Evolutionary conservation across 2,113 vertebrate genomes (phyloP).

Genomic region (Cyphomyrus plagiostoma): DNA sequence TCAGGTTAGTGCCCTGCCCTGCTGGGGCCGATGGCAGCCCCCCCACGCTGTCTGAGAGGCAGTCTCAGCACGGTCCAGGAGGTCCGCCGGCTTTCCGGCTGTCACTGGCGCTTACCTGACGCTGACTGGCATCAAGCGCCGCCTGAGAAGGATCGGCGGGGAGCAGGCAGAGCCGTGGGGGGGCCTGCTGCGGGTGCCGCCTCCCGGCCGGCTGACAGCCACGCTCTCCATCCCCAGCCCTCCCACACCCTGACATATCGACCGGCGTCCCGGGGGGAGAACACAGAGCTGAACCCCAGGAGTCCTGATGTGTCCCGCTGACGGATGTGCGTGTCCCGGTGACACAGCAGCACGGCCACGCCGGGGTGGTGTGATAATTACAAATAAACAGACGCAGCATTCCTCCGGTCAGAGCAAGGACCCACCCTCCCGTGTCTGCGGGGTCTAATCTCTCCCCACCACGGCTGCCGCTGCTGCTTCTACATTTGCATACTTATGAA

Average conservation of each 20-base stretch:
- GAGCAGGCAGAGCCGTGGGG: neutral
- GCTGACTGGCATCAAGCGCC: neutral
- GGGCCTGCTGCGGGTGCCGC: neutral
- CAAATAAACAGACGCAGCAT: conserved; percentile 6
- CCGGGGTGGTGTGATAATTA: neutral
- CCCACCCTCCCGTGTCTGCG: neutral
- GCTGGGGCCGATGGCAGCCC: neutral
- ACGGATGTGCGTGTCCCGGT: neutral
- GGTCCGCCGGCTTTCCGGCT: neutral
- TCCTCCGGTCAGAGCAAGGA: neutral
- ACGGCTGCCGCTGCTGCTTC: neutral
- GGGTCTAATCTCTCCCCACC: neutral
- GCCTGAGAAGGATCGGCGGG: neutral
- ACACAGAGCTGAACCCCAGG: neutral
- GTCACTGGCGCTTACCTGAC: neutral
- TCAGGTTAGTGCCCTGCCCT: neutral
- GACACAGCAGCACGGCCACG: neutral
- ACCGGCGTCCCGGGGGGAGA: neutral
- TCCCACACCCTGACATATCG: neutral
- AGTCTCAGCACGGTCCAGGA: neutral
- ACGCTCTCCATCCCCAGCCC: neutral
- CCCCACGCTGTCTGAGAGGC: neutral
- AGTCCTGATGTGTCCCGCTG: neutral
- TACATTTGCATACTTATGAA: conserved; percentile 23
- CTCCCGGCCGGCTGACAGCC: neutral